Base-by-base conservation (phyloP, 2,797 vertebrate genomes). In the Pagetopsis macropterus region DNA sequence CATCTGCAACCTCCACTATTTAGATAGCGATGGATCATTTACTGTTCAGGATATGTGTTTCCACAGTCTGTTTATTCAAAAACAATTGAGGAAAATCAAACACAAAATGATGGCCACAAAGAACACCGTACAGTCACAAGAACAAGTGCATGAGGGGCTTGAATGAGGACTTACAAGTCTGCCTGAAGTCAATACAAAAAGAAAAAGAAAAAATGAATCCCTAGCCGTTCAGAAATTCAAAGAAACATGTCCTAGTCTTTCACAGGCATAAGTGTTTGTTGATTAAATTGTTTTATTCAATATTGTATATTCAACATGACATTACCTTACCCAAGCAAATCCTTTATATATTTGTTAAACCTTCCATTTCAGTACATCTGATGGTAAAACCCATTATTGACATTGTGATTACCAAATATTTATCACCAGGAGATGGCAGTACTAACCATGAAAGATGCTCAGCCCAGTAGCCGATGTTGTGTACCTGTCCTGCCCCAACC, bases 401-500 rank as follows among this genome's bases (percentile, higher is more conserved):
- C 15, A 17, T 55, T 2, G 13, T 67, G 49, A 55, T 52, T 70
- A 49, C n/a, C 59, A 31, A 48, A 63, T 66, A 52, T 72, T 5
- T 60, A 17, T 75, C 40, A 77, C 94, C 94, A 94, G 89, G 40
- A 95, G 94, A 89, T 91, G 94, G 93, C 94, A 94, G 87, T 86
- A 90, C 87, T 82, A 86, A 58, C 91, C 87, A 78, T 88, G 67
- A 73, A 83, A 87, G 81, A 40, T 46, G 27, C 11, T 72, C 21
- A 5, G 27, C 41, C 15, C 48, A 59, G 56, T 13, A 21, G 33
- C 19, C 55, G 60, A 27, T 66, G 60, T 16, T 69, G 50, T 81
- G 51, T 78, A 72, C 83, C 70, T 65, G 58, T 57, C 33, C 55
- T 68, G 46, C 72, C 54, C 56, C 41, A 56, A 71, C 79, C 67